Base-by-base conservation (phyloP, 2,797 vertebrate genomes). In the Siniperca scherzeri region DNA sequence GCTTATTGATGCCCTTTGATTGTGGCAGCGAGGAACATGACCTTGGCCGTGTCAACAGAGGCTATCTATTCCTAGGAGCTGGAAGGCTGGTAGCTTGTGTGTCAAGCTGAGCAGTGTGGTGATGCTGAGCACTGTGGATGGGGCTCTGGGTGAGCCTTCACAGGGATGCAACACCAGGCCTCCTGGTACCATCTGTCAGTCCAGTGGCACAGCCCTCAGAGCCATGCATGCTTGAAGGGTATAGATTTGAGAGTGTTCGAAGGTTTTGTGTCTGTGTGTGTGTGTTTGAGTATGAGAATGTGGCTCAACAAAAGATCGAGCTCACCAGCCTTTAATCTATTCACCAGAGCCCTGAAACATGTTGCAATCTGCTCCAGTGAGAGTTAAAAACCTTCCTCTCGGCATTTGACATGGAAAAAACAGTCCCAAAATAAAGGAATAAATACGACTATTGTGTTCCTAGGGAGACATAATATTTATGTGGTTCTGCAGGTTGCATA, bases 401-500 rank as follows among this genome's bases (percentile, higher is more conserved):
- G 70, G 84, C 90, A 82, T 88, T 82, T 85, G 83, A 84, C 86
- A 87, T 74, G 84, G 85, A 91, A 94, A 90, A 89, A 87, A 87
- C 88, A 77, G 75, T 72, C 82, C 87, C 77, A 91, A 93, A 95
- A 94, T 87, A 92, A 92, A 91, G 82, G 84, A 94, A 93, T 90
- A 94, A 94, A 94, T 93, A 94, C 22, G 21, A 87, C 91, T 92
- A 92, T 94, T 95, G 94, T 94, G 95, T 95, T 96, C 91, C 94
- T 88, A 94, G 89, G 94, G 94, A 96, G 91, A 95, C 94, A 94
- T 93, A 95, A 96, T 95, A 95, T 95, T 95, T 94, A 92, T 90
- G 90, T 3, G 74, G 87, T 88, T 94, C 79, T 83, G 89, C 85
- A 91, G 91, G 91, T 94, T 94, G 89, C 84, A 88, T 59, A 81